Conservation (phyloP, 2,797 vertebrate species). For the Arremon aurantiirostris region DNA sequence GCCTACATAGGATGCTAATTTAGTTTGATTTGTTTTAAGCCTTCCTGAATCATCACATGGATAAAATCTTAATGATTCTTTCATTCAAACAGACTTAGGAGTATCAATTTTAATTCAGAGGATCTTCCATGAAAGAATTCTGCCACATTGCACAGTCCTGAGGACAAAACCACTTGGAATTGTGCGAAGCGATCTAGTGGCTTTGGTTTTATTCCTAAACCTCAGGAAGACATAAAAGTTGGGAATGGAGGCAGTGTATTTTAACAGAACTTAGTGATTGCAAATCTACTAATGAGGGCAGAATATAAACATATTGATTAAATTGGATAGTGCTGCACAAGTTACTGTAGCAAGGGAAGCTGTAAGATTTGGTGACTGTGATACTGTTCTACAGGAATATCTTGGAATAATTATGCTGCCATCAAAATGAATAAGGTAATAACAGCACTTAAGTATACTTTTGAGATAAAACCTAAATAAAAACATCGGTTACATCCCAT, state of each 20-base stretch:
- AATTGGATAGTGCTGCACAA: background rate
- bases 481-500: background rate
- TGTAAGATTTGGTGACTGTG: background rate
- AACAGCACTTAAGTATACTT: background rate
- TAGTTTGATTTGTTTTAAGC: background rate
- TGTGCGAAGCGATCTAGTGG: background rate
- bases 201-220: background rate
- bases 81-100: background rate
- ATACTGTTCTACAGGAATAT: background rate
- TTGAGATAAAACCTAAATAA: background rate
- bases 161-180: background rate
- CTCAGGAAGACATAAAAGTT: background rate
- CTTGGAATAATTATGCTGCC: background rate
- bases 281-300: background rate
- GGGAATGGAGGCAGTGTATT: background rate
- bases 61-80: background rate
- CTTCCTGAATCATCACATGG: background rate
- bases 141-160: fast-evolving
- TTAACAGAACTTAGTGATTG: background rate
- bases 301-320: background rate
- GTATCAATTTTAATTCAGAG: background rate
- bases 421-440: background rate
- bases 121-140: background rate
- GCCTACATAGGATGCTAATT: background rate
- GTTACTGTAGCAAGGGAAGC: background rate